Evolutionary conservation across 2,113 vertebrate species (phyloP), one percentile per base, ranked within the genome.

Genomic region (Columbina picui): DNA sequence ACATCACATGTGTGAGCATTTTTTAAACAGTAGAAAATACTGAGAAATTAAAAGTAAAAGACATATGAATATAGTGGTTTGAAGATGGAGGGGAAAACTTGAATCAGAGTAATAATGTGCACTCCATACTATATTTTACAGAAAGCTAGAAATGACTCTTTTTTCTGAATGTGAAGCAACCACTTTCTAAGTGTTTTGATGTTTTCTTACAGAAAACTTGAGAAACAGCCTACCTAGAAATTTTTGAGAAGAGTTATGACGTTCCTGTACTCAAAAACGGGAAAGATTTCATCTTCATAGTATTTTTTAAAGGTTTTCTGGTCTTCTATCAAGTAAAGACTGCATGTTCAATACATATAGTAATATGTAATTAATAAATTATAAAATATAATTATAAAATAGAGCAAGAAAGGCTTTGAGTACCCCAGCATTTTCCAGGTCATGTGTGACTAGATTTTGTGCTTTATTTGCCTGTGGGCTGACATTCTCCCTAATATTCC

Each of bases 1-100:
- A 26, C 7, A 3, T n/a, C 52, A 63, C 6, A 39, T 12, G 5
- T n/a, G 4, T 41, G 14, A 50, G 5, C 4, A 1, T 6, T 50
- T 89, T 90, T 74, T 47, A 38, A 74, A 74, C 10, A 69, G 10
- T 27, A 55, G 50, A 67, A 75, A 81, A 56, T n/a, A n/a, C 5
- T 49, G 26, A 71, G 32, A 89, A 89, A 76, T 60, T 30, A 60
- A 49, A 91, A 84, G 4, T 20, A 64, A 70, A 91, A n/a, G 14
- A 43, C 15, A 64, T 4, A n/a, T 45, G 16, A 52, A 36, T 32
- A 6, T 39, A 14, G 11, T 16, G 2, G 7, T 30, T 76, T 47
- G 43, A 84, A 59, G 39, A 75, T 22, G 9, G 21, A 61, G 11
- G 8, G 56, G 19, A 49, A 69, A 63, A 52, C 9, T 7, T 63